Conservation (phyloP, 2,113 vertebrate genomes). For the Tetraodon nigroviridis region DNA sequence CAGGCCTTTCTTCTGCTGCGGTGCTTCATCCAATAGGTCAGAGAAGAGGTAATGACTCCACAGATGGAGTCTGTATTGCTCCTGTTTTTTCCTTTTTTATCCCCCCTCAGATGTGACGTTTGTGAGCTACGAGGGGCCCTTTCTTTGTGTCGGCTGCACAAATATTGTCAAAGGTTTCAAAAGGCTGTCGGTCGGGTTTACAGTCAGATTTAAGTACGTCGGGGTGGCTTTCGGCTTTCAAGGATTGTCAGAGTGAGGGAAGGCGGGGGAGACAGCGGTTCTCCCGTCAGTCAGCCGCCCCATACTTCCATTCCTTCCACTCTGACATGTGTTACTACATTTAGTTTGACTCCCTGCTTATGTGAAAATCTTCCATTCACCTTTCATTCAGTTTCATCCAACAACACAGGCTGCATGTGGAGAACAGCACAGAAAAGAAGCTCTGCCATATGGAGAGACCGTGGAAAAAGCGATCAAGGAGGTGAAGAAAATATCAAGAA, state of each 20-base stretch:
- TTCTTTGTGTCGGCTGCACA: conserved; percentile 14
- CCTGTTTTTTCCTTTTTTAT: conserved; percentile 24
- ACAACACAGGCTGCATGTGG: neutral
- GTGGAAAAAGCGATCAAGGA: too few species aligned
- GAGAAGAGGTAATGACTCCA: conserved; percentile 43
- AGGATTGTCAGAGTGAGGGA: conserved; percentile 19
- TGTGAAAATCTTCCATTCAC: conserved; percentile 22
- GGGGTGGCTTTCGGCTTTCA: conserved; percentile 49
- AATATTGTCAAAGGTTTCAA: neutral
- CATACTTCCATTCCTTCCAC: conserved; percentile 30
- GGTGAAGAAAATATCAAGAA: neutral
- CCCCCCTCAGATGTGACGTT: conserved; percentile 17
- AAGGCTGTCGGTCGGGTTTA: conserved; percentile 22
- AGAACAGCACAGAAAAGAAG: neutral
- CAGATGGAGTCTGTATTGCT: conserved; percentile 19
- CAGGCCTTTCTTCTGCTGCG: conserved; percentile 48
- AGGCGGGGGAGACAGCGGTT: conserved; percentile 34
- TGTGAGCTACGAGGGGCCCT: conserved; percentile 52
- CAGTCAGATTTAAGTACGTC: conserved; percentile 34
- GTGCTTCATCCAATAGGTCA: conserved; percentile 56
- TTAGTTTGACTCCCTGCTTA: conserved; percentile 37
- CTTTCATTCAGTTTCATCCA: conserved; percentile 8
- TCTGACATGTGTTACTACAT: conserved; percentile 36
- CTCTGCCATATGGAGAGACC: too few species aligned
- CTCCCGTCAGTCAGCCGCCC: conserved; percentile 30